Conservation (phyloP, 2,113 vertebrate genomes). For the Dromaius novaehollandiae region DNA sequence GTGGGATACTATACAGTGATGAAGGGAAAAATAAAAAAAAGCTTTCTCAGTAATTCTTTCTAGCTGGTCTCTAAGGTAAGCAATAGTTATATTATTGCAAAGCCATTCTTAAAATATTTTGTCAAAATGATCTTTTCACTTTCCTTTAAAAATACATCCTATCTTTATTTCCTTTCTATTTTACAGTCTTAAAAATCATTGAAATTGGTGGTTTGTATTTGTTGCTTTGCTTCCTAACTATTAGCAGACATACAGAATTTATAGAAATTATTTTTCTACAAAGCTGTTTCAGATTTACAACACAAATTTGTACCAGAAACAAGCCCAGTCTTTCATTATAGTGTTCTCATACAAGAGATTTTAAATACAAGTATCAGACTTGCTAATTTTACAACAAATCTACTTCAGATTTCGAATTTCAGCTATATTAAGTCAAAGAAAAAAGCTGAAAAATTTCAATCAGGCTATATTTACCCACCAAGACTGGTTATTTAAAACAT, state of each 20-base stretch:
- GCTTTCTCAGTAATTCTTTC: background rate
- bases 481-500: background rate
- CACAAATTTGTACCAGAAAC: background rate
- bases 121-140: background rate
- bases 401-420: background rate
- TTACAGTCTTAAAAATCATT: background rate
- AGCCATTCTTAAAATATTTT: background rate
- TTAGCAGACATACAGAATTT: background rate
- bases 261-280: conserved; percentile 2
- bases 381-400: conserved; percentile 6
- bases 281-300: background rate
- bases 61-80: background rate
- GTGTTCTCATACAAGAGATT: background rate
- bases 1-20: background rate
- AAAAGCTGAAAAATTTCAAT: background rate
- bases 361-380: conserved; percentile 7
- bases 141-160: background rate
- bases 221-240: background rate
- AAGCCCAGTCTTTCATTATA: background rate
- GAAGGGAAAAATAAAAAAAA: background rate
- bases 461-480: background rate
- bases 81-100: background rate
- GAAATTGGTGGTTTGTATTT: background rate
- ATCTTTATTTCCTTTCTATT: background rate
- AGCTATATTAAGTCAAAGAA: background rate